phyloP scores from a whole-genome alignment of 1,140 invertebrate genomes.

The Oscheius sp. region DNA sequence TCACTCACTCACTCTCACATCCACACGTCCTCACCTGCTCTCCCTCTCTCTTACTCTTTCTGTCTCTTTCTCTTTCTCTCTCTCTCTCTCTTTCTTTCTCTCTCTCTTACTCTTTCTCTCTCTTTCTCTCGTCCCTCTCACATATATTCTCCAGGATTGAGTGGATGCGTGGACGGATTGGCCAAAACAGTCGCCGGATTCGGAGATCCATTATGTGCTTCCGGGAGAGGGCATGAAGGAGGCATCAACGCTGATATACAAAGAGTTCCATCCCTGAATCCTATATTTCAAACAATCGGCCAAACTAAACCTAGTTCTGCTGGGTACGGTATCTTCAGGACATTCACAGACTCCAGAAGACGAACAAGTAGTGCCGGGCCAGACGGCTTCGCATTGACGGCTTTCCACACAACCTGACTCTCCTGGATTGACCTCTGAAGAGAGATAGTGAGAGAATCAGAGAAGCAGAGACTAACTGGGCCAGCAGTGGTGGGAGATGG shows the following conservation, averaged over 20 bases:
- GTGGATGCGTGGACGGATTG: conserved; percentile 52
- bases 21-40: too few species aligned
- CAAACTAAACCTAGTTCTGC: conserved; percentile 37
- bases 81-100: too few species aligned
- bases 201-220: conserved; percentile 54
- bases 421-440: conserved; percentile 54
- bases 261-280: conserved; percentile 50
- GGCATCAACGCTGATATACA: conserved; percentile 49
- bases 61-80: too few species aligned
- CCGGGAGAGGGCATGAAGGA: conserved; percentile 53
- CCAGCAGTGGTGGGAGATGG: conserved; percentile 58
- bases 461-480: conserved; percentile 45
- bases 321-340: conserved; percentile 49
- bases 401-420: conserved; percentile 57
- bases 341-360: conserved; percentile 51
- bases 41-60: too few species aligned
- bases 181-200: conserved; percentile 57
- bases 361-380: conserved; percentile 54
- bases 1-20: too few species aligned
- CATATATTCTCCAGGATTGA: conserved; percentile 54
- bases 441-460: neutral
- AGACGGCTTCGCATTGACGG: conserved; percentile 56
- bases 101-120: too few species aligned
- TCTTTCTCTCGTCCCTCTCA: neutral
- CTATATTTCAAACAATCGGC: neutral